These are phyloP conservation scores for Nephrotoma guestfalica DNA, from an alignment of 2,888 invertebrate genomes.

Conservation along the genomic window DNA sequence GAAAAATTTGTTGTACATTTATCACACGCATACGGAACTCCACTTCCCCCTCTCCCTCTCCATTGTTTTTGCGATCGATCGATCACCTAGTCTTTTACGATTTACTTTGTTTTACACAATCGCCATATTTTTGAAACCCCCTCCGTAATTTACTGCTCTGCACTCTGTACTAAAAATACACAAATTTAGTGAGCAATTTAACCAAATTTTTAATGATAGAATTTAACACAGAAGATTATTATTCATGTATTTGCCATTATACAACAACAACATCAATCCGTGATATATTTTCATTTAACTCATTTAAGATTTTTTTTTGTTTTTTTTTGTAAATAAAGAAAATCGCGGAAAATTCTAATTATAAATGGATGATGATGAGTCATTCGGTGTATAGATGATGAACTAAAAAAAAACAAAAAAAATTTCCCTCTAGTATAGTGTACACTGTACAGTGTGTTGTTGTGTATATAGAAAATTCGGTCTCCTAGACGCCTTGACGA, in stretches of 20 bases:
- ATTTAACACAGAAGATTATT: not conserved
- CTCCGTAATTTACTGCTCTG: not conserved
- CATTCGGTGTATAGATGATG: not conserved
- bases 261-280: not conserved
- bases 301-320: not conserved
- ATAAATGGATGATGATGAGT: not conserved
- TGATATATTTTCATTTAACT: not conserved
- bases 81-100: too few relatives aligned
- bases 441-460: not conserved
- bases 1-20: too few relatives aligned
- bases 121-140: not conserved
- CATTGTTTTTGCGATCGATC: too few relatives aligned
- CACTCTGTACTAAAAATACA: not conserved
- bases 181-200: not conserved
- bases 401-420: not conserved
- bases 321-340: not conserved
- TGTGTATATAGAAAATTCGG: not conserved
- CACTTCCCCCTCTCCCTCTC: too few relatives aligned
- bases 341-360: not conserved
- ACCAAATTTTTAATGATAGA: not conserved
- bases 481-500: slow-evolving; percentile 5
- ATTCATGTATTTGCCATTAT: not conserved
- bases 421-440: not conserved
- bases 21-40: too few relatives aligned
- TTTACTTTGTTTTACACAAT: not conserved